Evolutionary conservation across 2,113 vertebrate species (phyloP).

Genomic region (Colossoma macropomum): DNA sequence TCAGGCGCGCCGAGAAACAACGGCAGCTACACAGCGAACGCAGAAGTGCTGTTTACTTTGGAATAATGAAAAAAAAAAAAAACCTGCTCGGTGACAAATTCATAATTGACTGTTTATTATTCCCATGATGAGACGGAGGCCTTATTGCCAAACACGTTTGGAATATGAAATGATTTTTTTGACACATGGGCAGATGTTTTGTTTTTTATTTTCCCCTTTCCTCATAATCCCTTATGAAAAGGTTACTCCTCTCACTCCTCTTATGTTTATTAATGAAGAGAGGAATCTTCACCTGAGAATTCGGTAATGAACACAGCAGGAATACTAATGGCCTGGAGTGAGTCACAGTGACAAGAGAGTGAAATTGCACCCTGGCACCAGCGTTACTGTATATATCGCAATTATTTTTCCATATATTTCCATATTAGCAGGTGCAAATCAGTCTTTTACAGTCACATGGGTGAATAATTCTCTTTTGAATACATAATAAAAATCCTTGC

Average conservation of each 20-base stretch:
- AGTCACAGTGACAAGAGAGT: slow-evolving; percentile 14
- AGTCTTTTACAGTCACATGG: not conserved
- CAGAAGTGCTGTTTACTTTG: slow-evolving; percentile 22
- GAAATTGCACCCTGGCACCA: not conserved
- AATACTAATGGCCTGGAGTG: slow-evolving; percentile 48
- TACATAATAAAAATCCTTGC: not conserved
- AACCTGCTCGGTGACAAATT: slow-evolving; percentile 29
- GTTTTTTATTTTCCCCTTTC: slow-evolving; percentile 44
- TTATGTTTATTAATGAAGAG: slow-evolving; percentile 62
- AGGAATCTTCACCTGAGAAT: slow-evolving; percentile 58
- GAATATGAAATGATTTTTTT: slow-evolving; percentile 57
- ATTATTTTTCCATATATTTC: slow-evolving; percentile 3
- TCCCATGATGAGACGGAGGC: slow-evolving; percentile 50
- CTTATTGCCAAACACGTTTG: slow-evolving; percentile 55
- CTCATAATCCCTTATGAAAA: slow-evolving; percentile 55
- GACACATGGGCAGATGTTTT: slow-evolving; percentile 60
- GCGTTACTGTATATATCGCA: not conserved
- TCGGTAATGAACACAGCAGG: slow-evolving; percentile 43
- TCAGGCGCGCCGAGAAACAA: not conserved
- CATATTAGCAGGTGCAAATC: slow-evolving; percentile 2
- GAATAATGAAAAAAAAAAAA: not conserved
- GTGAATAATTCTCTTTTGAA: not conserved
- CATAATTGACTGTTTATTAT: slow-evolving; percentile 55
- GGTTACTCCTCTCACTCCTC: slow-evolving; percentile 45
- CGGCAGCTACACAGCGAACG: not conserved